phyloP scores from a whole-genome alignment of 2,113 vertebrate genomes.

The Colaptes auratus region DNA sequence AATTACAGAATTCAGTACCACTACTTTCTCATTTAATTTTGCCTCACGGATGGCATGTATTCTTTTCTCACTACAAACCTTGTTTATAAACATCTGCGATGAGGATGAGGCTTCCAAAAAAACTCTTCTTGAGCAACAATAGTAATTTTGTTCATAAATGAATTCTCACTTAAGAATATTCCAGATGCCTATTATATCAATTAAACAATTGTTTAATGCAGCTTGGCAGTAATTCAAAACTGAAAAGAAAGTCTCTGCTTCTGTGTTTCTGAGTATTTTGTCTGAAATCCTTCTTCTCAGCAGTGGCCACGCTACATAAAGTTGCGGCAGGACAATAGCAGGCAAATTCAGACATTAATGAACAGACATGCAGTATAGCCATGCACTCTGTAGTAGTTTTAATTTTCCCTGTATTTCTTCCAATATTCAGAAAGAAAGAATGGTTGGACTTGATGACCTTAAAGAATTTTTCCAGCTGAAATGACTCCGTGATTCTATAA shows the following conservation, averaged over 20 bases:
- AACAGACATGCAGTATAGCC: not conserved
- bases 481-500: too few species aligned
- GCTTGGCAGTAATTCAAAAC: not conserved
- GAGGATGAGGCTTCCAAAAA: not conserved
- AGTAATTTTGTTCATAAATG: not conserved
- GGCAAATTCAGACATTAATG: not conserved
- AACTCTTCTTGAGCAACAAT: not conserved
- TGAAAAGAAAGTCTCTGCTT: not conserved
- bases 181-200: not conserved
- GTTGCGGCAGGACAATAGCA: not conserved
- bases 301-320: not conserved
- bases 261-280: not conserved
- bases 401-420: not conserved
- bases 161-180: not conserved
- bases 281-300: not conserved
- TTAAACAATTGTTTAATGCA: not conserved
- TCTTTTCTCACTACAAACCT: not conserved
- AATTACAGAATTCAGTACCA: not conserved
- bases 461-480: too few species aligned
- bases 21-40: not conserved
- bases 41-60: not conserved
- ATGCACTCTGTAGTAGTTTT: not conserved
- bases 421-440: not conserved
- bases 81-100: not conserved
- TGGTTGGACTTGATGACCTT: too few species aligned